Evolutionary conservation across 1,140 invertebrate genomes (phyloP).

Genomic region (Formica selysi): DNA sequence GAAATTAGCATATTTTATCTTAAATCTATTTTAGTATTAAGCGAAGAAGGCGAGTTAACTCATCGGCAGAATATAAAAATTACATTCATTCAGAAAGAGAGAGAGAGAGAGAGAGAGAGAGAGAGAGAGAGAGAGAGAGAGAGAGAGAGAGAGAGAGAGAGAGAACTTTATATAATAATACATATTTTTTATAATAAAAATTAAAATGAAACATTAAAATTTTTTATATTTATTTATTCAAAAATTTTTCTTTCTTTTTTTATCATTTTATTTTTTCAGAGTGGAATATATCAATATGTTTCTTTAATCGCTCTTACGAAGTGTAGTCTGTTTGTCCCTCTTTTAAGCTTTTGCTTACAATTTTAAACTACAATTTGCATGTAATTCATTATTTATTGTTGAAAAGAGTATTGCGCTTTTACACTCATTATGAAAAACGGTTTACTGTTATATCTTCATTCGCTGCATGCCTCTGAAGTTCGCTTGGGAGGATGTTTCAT

Average conservation of each 20-base stretch:
- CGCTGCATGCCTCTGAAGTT: slow-evolving; percentile 28
- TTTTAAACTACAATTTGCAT: not conserved
- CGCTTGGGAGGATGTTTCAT: slow-evolving; percentile 30
- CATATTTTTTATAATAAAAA: not conserved
- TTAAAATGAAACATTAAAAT: not conserved
- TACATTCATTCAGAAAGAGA: not conserved
- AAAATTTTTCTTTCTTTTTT: not conserved
- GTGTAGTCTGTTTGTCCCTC: not conserved
- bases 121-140: not conserved
- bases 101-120: not conserved
- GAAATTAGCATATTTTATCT: slow-evolving; percentile 23
- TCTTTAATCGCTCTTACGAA: not conserved
- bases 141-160: not conserved
- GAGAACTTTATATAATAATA: not conserved
- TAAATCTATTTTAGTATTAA: slow-evolving; percentile 6
- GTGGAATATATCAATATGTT: not conserved
- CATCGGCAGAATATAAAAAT: not conserved
- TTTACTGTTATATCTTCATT: slow-evolving; percentile 19
- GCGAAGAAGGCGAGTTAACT: not conserved
- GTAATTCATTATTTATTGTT: slow-evolving; percentile 24
- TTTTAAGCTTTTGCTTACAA: not conserved
- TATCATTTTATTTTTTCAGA: not conserved
- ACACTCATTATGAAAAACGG: slow-evolving; percentile 1
- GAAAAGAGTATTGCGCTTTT: slow-evolving; percentile 18
- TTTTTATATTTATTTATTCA: not conserved